Percentiles rank a stretch among this genome's conserved stretches.
These are phyloP conservation scores for Pterobdella sp. DNA, from an alignment of 2,888 invertebrate species.

Conservation along the genomic window DNA sequence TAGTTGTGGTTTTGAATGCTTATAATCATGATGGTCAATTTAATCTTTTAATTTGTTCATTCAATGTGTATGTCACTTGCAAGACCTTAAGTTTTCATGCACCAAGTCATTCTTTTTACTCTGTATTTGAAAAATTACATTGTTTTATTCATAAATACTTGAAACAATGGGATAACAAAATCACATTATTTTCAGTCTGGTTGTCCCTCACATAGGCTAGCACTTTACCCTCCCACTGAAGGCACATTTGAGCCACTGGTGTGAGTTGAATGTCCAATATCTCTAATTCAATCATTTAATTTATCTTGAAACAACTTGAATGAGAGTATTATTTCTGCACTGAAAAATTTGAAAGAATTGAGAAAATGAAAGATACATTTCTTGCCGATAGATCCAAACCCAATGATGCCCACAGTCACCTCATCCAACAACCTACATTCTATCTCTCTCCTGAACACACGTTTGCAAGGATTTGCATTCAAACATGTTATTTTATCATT, in stretches of 20 bases:
- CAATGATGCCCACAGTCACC: conserved; percentile 56
- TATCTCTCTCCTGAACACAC: background rate
- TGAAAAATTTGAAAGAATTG: background rate
- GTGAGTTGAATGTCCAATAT: too few species aligned
- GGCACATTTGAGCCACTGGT: background rate
- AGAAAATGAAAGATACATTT: conserved; percentile 46
- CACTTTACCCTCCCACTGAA: background rate
- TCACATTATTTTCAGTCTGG: background rate
- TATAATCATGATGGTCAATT: too few species aligned
- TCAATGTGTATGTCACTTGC: too few species aligned
- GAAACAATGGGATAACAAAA: too few species aligned
- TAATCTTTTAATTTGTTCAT: too few species aligned
- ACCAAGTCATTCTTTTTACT: too few species aligned
- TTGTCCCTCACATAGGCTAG: background rate
- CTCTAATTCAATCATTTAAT: too few species aligned
- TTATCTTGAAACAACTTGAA: background rate
- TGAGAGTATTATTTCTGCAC: background rate
- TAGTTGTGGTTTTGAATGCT: too few species aligned
- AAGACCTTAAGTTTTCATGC: too few species aligned
- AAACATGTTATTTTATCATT: conserved; percentile 43
- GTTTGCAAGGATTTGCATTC: background rate
- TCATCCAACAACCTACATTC: conserved; percentile 50
- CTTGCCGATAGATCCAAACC: conserved; percentile 56
- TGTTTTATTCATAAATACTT: too few species aligned
- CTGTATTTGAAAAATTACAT: too few species aligned